Evolutionary conservation across 1,140 invertebrate species (phyloP), one percentile per base, ranked within the genome.

Genomic region (Lordiphosa mommai): DNA sequence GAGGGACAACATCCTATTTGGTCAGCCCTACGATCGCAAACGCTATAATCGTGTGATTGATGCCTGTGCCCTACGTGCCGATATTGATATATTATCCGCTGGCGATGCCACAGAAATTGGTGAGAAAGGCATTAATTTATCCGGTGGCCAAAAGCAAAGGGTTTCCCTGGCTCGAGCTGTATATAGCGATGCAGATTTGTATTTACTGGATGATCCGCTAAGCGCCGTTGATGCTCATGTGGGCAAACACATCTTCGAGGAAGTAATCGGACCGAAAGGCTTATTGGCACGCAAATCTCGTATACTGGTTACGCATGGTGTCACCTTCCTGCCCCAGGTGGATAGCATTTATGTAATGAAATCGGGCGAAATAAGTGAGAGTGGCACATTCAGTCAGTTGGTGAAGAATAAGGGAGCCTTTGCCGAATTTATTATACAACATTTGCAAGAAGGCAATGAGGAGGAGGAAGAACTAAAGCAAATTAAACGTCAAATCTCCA

Each of bases 101-200:
- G 96, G 96, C 1, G 96, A 98, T 90, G 92, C 93, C 74, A 98
- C 96, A 0, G 96, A 98, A 91, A 97, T 98, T 61, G 96, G 96
- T n/a, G 96, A 97, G 70, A 89, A 94, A 37, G 95, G 96, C 7
- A 92, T 93, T 4, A 94, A 93, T 3, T 88, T 97, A 0, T 95
- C 94, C 48, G 96, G 95, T 1, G 95, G 96, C 30, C 96, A 97
- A 71, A 95, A 94, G 85, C 95, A 95, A 3, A 90, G 95, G 64
- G 93, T 97, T 4, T 95, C 94, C 63, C 89, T 96, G 34, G 92
- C 93, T 0, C 90, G 93, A 72, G 90, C 92, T 9, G 89, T 93
- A 1, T 93, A 93, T 55, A 89, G 92, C 52, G 85, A 95, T 72
- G 92, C 94, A 1, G 95, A 96, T 80, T 92, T 96, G 32, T 96